Percentiles rank a stretch among this genome's conserved stretches.
phyloP scores from a whole-genome alignment of 2,888 invertebrate species.

The Sacculina carcini region DNA sequence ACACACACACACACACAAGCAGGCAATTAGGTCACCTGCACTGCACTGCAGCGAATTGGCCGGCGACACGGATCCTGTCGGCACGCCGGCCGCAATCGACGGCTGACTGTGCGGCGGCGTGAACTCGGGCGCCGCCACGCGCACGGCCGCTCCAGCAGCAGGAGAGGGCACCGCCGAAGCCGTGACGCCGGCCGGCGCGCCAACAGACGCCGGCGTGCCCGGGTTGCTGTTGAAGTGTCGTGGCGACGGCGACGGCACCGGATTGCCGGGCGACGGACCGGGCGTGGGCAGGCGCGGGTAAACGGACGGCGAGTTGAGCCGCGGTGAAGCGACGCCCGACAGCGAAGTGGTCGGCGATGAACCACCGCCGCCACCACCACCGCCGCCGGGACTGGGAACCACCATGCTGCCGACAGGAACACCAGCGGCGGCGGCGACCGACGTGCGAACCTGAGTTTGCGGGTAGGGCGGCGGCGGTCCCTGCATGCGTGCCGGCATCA shows the following conservation, averaged over 20 bases:
- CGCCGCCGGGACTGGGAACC: conserved; percentile 27
- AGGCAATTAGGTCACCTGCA: no score
- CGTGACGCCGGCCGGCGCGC: no score
- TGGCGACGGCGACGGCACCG: conserved; percentile 10
- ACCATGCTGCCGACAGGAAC: conserved; percentile 40
- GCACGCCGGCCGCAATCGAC: neutral
- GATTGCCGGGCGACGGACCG: conserved; percentile 1
- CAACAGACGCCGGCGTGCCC: conserved; percentile 37
- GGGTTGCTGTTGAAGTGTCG: conserved; percentile 38
- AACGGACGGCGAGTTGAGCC: conserved; percentile 40
- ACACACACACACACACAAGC: no score
- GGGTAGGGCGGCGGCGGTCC: conserved; percentile 55
- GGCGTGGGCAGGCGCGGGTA: conserved; percentile 28
- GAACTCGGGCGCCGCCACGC: neutral
- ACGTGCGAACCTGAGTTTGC: conserved; percentile 40
- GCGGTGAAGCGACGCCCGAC: conserved; percentile 14
- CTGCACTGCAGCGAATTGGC: no score
- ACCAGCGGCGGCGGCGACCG: no score
- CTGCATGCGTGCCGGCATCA: conserved; percentile 22
- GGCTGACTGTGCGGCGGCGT: conserved; percentile 1
- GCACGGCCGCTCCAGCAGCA: neutral
- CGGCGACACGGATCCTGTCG: neutral
- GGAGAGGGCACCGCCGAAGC: neutral
- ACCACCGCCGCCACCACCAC: no score
- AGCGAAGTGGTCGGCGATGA: conserved; percentile 9